Percentiles rank a stretch among this genome's conserved stretches.
These are phyloP conservation scores for Mormyrus lacerda DNA, from an alignment of 2,113 vertebrate genomes.

Conservation along the genomic window DNA sequence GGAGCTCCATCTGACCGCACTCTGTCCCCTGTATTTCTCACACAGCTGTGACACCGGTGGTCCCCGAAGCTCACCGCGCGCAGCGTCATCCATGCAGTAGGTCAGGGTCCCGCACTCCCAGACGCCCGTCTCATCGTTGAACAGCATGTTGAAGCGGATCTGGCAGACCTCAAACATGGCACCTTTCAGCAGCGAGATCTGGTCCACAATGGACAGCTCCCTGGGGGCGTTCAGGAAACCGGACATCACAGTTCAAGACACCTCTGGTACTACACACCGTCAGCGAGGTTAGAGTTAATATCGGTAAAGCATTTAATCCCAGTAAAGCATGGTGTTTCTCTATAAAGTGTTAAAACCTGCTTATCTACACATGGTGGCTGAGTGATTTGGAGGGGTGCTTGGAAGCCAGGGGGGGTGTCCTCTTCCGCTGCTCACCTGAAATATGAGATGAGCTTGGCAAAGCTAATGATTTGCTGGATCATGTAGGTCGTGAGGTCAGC, in stretches of 20 bases:
- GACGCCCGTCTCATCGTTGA: constrained; percentile 34
- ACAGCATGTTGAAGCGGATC: constrained; percentile 51
- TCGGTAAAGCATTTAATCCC: background rate
- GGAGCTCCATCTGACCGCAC: background rate
- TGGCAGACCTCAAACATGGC: constrained; percentile 43
- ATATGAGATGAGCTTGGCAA: constrained; percentile 52
- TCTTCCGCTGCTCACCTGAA: constrained; percentile 49
- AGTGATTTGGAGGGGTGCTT: background rate
- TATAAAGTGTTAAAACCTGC: background rate
- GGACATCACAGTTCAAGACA: background rate
- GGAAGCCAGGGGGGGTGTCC: background rate
- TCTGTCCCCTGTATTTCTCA: background rate
- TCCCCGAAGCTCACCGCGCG: constrained; percentile 31
- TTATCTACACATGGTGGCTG: background rate
- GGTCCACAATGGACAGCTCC: constrained; percentile 42
- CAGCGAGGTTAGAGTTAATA: background rate
- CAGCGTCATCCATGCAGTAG: constrained; percentile 45
- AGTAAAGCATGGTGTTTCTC: background rate
- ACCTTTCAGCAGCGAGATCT: constrained; percentile 47
- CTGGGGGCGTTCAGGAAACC: constrained; percentile 14
- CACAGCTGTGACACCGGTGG: background rate
- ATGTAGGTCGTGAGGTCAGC: constrained; percentile 60
- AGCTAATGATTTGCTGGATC: constrained; percentile 64
- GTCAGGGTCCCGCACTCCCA: constrained; percentile 44
- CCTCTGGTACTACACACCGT: background rate